A percentile compares a stretch with the other conserved stretches of the same genome.
Evolutionary conservation across 2,113 vertebrate species (phyloP).

Genomic region (Notarius lentiginosus): DNA sequence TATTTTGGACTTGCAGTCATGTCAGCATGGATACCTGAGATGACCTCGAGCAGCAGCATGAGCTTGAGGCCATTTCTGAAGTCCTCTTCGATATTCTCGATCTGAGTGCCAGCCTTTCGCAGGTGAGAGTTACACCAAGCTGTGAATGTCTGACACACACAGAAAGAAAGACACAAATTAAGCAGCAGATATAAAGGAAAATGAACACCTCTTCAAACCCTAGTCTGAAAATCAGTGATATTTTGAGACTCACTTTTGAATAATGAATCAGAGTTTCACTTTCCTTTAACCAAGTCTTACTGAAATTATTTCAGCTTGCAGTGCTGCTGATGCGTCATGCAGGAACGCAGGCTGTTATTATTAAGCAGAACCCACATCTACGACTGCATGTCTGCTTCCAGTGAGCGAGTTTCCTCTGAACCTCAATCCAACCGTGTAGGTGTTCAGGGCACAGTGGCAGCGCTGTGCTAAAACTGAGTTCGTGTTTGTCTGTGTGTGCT

Average conservation of each 20-base stretch:
- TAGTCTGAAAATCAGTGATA: not conserved
- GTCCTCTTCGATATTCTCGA: conserved; percentile 91
- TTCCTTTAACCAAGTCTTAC: not conserved
- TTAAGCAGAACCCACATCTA: conserved; percentile 16
- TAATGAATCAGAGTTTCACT: not conserved
- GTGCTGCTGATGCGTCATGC: not conserved
- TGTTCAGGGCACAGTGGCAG: conserved; percentile 17
- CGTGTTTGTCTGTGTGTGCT: conserved; percentile 1
- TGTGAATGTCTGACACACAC: conserved; percentile 82
- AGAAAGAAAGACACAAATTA: not conserved
- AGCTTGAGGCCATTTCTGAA: conserved; percentile 91
- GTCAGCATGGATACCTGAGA: conserved; percentile 76
- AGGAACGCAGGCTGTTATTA: conserved; percentile 19
- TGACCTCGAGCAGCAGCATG: conserved; percentile 91
- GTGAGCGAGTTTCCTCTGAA: not conserved
- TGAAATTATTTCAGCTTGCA: not conserved
- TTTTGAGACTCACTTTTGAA: conserved; percentile 5
- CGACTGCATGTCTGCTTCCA: not conserved
- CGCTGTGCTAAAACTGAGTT: not conserved
- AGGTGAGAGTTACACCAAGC: conserved; percentile 94
- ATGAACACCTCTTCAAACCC: not conserved
- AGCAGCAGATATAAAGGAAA: not conserved
- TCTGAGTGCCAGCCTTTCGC: conserved; percentile 89
- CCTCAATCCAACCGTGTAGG: conserved; percentile 19
- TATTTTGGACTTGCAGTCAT: not conserved